Evolutionary conservation across 2,888 invertebrate species (phyloP).

Genomic region (Oithona nana): DNA sequence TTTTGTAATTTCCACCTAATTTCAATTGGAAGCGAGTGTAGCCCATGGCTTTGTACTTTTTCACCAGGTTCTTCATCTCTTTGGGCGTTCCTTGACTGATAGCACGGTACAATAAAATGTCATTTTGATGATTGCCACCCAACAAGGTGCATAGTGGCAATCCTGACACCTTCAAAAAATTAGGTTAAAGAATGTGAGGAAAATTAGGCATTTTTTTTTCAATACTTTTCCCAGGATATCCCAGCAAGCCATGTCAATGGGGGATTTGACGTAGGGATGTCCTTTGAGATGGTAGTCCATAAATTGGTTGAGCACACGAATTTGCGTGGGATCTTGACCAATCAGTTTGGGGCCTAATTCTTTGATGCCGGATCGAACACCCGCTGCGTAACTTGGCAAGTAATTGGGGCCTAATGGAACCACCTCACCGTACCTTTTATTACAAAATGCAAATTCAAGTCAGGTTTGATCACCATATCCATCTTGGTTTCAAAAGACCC

Average conservation of each 20-base stretch:
- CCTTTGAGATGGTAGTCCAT: slow-evolving; percentile 8
- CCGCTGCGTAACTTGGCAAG: slow-evolving; percentile 2
- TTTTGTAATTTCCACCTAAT: neutral
- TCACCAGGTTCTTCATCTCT: neutral
- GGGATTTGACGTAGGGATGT: neutral
- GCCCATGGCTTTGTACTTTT: neutral
- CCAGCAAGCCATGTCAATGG: slow-evolving; percentile 12
- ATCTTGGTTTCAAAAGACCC: too few species aligned
- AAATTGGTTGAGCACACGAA: neutral
- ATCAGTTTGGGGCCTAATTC: slow-evolving; percentile 8
- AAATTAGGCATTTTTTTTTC: neutral
- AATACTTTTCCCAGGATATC: slow-evolving; percentile 10
- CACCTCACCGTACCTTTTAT: slow-evolving; percentile 6
- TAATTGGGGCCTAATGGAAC: slow-evolving; percentile 6
- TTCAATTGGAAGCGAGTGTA: neutral
- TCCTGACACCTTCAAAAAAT: neutral
- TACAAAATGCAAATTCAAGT: too few species aligned
- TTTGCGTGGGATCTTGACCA: slow-evolving; percentile 1
- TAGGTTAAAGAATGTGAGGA: neutral
- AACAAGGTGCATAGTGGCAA: slow-evolving; percentile 1
- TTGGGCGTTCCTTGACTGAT: slow-evolving; percentile 9
- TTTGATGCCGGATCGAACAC: slow-evolving; percentile 1
- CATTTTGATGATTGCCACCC: neutral
- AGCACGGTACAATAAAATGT: neutral
- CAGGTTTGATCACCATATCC: too few species aligned